Percentiles rank a stretch among this genome's conserved stretches.
Evolutionary conservation across 2,113 vertebrate species (phyloP).

Genomic region (Neolamprologus ventralis): DNA sequence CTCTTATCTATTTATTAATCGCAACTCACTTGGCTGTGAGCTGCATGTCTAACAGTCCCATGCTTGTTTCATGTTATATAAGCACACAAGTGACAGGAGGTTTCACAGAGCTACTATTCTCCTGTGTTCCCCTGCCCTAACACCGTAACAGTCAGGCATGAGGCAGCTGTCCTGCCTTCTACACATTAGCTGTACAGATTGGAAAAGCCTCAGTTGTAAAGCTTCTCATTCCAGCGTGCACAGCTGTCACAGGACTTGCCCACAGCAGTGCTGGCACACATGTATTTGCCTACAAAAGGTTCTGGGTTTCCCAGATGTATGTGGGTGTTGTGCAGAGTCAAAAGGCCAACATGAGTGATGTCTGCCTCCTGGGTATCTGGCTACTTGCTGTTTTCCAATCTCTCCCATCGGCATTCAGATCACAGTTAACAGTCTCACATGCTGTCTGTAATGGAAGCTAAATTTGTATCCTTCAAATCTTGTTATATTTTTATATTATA

Average conservation of each 20-base stretch:
- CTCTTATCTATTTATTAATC: not conserved
- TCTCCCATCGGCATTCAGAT: not conserved
- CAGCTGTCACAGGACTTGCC: slow-evolving; percentile 51
- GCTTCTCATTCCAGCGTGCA: slow-evolving; percentile 1
- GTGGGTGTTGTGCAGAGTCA: slow-evolving; percentile 44
- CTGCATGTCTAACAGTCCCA: not conserved
- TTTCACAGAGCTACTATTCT: slow-evolving; percentile 53
- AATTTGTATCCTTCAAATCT: not conserved
- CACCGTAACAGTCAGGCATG: slow-evolving; percentile 4
- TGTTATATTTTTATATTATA: not conserved
- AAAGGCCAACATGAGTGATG: slow-evolving; percentile 27
- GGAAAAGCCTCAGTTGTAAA: slow-evolving; percentile 48
- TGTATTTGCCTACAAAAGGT: slow-evolving; percentile 31
- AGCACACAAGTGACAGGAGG: slow-evolving; percentile 37
- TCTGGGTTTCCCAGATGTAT: slow-evolving; percentile 43
- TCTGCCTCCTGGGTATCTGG: slow-evolving; percentile 16
- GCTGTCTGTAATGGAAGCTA: not conserved
- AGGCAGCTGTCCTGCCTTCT: slow-evolving; percentile 59
- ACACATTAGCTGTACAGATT: slow-evolving; percentile 43
- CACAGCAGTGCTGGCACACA: slow-evolving; percentile 48
- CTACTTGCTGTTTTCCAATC: slow-evolving; percentile 2
- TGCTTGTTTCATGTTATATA: slow-evolving; percentile 26
- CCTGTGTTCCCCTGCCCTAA: not conserved
- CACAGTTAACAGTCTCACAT: not conserved
- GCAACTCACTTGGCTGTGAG: not conserved